phyloP scores from a whole-genome alignment of 2,113 vertebrate genomes.

The Cathartes aura region DNA sequence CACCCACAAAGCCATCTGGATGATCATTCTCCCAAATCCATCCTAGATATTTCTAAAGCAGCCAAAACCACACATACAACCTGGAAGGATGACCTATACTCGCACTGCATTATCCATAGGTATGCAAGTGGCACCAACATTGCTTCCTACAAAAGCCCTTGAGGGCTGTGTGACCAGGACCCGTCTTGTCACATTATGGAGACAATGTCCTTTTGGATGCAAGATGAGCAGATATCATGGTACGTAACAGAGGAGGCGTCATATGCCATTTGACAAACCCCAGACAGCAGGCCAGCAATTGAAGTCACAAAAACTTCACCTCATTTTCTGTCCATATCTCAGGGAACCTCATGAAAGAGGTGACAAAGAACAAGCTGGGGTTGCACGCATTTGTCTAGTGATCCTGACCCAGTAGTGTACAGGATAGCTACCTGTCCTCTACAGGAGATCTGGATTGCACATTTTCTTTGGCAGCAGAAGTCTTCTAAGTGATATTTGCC shows the following conservation, averaged over 20 bases:
- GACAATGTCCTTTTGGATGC: not conserved
- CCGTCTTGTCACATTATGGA: not conserved
- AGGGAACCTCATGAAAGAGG: not conserved
- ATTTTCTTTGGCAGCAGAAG: not conserved
- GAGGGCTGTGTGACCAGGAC: not conserved
- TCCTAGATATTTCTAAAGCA: not conserved
- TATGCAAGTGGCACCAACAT: rapidly evolving
- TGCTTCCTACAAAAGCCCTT: not conserved
- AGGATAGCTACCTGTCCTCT: not conserved
- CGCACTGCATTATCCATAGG: not conserved
- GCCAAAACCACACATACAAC: not conserved
- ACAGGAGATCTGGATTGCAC: not conserved
- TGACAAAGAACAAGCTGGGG: not conserved
- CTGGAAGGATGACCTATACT: not conserved
- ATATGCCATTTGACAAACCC: not conserved
- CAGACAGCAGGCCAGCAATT: not conserved
- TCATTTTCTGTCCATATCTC: not conserved
- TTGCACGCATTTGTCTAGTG: rapidly evolving
- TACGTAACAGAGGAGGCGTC: not conserved
- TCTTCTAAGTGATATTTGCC: not conserved
- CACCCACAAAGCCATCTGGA: not conserved
- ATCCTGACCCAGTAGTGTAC: not conserved
- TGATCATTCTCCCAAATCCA: not conserved
- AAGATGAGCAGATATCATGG: not conserved
- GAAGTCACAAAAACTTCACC: not conserved